Evolutionary conservation across 2,113 vertebrate species (phyloP).

Genomic region (Ceratotherium simum): DNA sequence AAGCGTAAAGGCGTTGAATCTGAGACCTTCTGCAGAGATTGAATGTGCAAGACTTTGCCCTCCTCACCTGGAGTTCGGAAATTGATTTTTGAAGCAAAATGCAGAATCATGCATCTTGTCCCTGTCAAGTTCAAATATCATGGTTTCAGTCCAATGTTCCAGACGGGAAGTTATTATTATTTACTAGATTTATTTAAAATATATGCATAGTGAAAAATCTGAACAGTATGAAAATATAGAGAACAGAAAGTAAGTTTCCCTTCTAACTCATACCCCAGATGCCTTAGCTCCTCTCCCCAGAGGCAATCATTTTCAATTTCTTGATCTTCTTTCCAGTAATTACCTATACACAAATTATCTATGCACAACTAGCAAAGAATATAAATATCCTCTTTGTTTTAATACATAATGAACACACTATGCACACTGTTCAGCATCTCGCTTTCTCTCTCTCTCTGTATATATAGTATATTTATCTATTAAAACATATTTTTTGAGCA

Average conservation of each 20-base stretch:
- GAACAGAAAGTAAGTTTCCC: background rate
- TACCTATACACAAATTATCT: background rate
- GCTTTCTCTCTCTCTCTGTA: background rate
- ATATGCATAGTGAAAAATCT: background rate
- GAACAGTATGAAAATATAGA: background rate
- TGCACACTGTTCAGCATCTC: background rate
- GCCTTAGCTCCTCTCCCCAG: background rate
- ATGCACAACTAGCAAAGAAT: background rate
- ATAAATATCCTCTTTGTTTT: background rate
- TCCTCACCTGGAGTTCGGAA: background rate
- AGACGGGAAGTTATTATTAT: background rate
- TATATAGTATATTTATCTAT: background rate
- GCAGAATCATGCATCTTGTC: background rate
- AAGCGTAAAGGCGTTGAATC: background rate
- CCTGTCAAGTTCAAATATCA: background rate
- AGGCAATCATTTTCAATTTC: background rate
- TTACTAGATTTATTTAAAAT: slow-evolving; percentile 15
- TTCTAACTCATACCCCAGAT: background rate
- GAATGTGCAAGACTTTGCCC: background rate
- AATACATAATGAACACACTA: background rate
- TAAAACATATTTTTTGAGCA: background rate
- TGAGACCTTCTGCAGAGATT: background rate
- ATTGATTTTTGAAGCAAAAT: background rate
- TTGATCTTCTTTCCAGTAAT: background rate
- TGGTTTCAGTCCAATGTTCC: background rate